These are phyloP conservation scores for Oncopodura yosiiana DNA, from an alignment of 1,140 invertebrate species.

Conservation along the genomic window DNA sequence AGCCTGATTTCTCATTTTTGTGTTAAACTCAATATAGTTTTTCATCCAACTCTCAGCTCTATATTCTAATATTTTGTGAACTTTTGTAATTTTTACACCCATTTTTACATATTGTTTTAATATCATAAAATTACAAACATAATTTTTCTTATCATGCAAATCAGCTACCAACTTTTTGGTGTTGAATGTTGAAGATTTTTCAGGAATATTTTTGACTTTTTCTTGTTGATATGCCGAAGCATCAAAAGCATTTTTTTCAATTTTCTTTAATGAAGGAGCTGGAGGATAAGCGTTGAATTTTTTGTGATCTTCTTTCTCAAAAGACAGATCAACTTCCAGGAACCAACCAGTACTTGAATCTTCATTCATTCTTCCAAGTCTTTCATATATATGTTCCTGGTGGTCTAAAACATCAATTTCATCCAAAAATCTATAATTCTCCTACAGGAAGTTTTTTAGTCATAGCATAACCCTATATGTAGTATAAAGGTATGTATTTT, in stretches of 20 bases:
- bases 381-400: no score
- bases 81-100: slow-evolving; percentile 1
- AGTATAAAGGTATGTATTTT: no score
- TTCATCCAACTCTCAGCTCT: slow-evolving; percentile 11
- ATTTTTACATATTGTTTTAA: slow-evolving; percentile 12
- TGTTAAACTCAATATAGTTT: slow-evolving; percentile 12
- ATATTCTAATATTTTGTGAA: slow-evolving; percentile 2
- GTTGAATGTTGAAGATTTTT: neutral
- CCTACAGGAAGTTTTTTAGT: no score
- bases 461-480: no score
- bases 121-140: slow-evolving; percentile 20
- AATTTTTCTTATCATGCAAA: slow-evolving; percentile 6
- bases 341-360: no score
- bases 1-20: neutral
- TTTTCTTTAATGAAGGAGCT: neutral
- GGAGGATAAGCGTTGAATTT: slow-evolving; percentile 4
- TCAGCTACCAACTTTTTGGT: slow-evolving; percentile 9
- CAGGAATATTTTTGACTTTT: neutral
- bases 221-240: neutral
- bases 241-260: neutral
- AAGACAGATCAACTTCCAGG: no score
- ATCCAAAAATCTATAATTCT: no score
- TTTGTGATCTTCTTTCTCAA: no score
- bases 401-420: no score
- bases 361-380: no score